These are phyloP conservation scores for Samia ricini DNA, from an alignment of 1,140 invertebrate species.

Conservation along the genomic window DNA sequence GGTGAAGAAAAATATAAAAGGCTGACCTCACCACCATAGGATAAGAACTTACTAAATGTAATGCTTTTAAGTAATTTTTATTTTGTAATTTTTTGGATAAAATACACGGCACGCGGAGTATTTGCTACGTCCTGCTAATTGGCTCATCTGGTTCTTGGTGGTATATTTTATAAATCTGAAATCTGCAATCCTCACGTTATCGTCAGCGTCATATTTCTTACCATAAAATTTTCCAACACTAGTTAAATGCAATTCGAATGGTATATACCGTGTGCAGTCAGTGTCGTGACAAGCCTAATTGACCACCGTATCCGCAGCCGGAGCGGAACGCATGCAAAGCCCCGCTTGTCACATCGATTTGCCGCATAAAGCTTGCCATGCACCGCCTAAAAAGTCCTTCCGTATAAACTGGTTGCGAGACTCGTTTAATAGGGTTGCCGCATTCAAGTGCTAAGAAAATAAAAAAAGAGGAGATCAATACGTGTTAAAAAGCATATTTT, in stretches of 20 bases:
- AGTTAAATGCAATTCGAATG: background rate
- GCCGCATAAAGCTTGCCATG: constrained; percentile 33
- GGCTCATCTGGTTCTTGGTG: too few relatives aligned
- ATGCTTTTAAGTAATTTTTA: too few relatives aligned
- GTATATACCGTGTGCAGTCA: constrained; percentile 21
- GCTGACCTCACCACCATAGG: too few relatives aligned
- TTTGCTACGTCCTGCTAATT: too few relatives aligned
- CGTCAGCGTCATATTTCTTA: background rate
- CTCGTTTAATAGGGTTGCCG: constrained; percentile 20
- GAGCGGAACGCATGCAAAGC: constrained; percentile 35
- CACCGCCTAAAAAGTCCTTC: constrained; percentile 54
- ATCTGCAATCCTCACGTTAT: background rate
- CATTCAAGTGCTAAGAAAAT: background rate
- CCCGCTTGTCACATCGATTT: constrained; percentile 39
- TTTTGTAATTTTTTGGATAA: too few relatives aligned
- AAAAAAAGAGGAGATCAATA: too few relatives aligned
- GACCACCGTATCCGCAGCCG: constrained; percentile 27
- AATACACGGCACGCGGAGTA: too few relatives aligned
- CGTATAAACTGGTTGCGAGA: constrained; percentile 45
- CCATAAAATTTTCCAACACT: background rate
- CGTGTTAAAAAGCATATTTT: too few relatives aligned
- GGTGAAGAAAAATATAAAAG: too few relatives aligned
- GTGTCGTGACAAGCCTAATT: constrained; percentile 36
- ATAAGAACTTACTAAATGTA: too few relatives aligned
- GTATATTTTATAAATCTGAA: too few relatives aligned